These are phyloP conservation scores for Acholoe squamosa DNA, from an alignment of 2,888 invertebrate species.

Conservation along the genomic window DNA sequence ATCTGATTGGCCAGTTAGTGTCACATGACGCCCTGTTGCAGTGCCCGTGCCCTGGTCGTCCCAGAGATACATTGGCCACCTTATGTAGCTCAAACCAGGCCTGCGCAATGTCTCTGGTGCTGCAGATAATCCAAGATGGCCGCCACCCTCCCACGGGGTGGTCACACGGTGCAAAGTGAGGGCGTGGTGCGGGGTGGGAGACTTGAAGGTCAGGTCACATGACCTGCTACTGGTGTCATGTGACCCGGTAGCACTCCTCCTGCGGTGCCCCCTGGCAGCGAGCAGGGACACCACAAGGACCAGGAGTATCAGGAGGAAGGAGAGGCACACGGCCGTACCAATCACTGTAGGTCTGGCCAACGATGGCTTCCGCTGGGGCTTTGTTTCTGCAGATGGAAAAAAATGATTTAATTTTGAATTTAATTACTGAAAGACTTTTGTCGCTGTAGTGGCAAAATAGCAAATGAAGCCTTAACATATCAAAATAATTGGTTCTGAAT, in stretches of 20 bases:
- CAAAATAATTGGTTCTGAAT: too few relatives aligned
- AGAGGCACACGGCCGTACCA: background rate
- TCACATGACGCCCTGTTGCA: background rate
- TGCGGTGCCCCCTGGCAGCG: background rate
- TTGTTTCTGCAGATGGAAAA: background rate
- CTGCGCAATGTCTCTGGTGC: background rate
- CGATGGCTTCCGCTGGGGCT: background rate
- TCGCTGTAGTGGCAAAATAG: too few relatives aligned
- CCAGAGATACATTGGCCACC: conserved; percentile 29
- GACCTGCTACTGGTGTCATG: background rate
- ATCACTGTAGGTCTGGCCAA: background rate
- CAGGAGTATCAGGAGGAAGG: background rate
- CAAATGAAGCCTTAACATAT: too few relatives aligned
- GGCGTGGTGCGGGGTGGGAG: background rate
- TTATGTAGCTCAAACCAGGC: background rate
- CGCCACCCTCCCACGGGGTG: conserved; percentile 23
- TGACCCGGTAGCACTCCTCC: background rate
- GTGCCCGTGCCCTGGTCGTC: background rate
- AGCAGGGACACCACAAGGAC: background rate
- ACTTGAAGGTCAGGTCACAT: too few relatives aligned
- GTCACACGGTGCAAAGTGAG: background rate
- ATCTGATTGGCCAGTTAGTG: background rate
- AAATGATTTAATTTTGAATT: too few relatives aligned
- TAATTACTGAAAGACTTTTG: too few relatives aligned
- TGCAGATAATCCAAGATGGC: background rate